Evolutionary conservation across 2,888 invertebrate species (phyloP), one percentile per base, ranked within the genome.

Genomic region (Hipparchia sbordonii): DNA sequence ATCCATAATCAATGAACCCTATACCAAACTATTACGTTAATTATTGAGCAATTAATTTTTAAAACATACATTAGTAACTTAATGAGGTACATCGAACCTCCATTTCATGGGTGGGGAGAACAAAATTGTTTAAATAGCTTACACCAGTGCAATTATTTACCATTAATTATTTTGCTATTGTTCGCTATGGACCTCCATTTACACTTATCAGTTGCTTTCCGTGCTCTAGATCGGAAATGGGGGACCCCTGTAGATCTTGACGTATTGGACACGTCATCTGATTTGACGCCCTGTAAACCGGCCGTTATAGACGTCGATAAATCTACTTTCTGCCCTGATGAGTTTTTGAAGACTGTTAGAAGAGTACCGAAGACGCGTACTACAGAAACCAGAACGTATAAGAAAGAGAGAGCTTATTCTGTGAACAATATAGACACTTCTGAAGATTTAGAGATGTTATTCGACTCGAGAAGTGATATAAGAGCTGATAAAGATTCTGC

Each of bases 221-320:
- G 89, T 45, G 85, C 84, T 39, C 76, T 89, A 76, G 88, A 89
- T 72, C 78, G 79, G 54, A 89, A 90, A 78, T 90, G 89, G 90
- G 89, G 89, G 0, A 78, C 75, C 1, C 79, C 87, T 0, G 77
- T 90, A 0, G 87, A 90, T 74, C 79, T 90, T 73, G 65, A 65
- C 33, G 51, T 65, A 12, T 65, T 33, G 7, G 87, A 88, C 2
- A 79, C 79, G 6, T 72, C 83, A 0, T 79, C 80, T 12, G 81
- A 81, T 5, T 74, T 79, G 0, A 54, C 75, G 0, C 79, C 83
- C 0, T 87, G 85, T 74, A 60, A 79, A 1, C 86, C 87, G 9
- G 87, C 85, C 12, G 76, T 82, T 1, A 73, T 89, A 0, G 89
- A 90, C 3, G 72, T 71, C 23, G 79, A 84, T 2, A 79, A 79